A percentile compares a stretch with the other conserved stretches of the same genome.
Evolutionary conservation across 1,140 invertebrate genomes (phyloP).

Genomic region (Drosophila lowei): DNA sequence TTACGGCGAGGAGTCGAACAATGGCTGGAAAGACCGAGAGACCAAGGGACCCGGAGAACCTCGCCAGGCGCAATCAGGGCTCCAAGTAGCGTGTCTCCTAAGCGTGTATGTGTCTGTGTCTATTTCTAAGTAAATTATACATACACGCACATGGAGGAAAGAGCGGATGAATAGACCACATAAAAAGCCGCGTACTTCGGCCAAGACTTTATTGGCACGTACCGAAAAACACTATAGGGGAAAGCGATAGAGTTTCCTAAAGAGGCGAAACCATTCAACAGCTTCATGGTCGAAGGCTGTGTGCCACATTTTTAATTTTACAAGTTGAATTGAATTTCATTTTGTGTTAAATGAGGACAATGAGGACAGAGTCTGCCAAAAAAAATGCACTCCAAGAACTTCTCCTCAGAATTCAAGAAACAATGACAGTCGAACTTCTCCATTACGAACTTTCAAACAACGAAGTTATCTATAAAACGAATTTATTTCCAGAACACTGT

Average conservation of each 20-base stretch:
- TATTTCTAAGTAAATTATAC: conserved; percentile 73
- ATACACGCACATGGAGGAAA: conserved; percentile 11
- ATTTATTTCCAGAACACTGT: too few relatives aligned
- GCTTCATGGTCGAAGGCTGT: conserved; percentile 6
- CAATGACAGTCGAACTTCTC: too few relatives aligned
- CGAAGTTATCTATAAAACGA: too few relatives aligned
- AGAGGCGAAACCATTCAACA: conserved; percentile 27
- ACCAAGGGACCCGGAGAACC: conserved; percentile 23
- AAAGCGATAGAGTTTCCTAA: neutral
- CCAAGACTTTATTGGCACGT: conserved; percentile 58
- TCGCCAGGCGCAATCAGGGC: conserved; percentile 53
- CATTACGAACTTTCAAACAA: too few relatives aligned
- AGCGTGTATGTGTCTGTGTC: conserved; percentile 52
- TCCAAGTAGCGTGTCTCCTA: conserved; percentile 60
- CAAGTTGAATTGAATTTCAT: conserved; percentile 1
- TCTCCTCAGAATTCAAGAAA: too few relatives aligned
- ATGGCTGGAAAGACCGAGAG: conserved; percentile 18
- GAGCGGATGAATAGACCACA: conserved; percentile 56
- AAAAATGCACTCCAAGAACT: too few relatives aligned
- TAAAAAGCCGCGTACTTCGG: conserved; percentile 64
- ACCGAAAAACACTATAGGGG: conserved; percentile 38
- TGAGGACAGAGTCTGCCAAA: too few relatives aligned
- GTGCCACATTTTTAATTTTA: conserved; percentile 2
- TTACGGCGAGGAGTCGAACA: conserved; percentile 41
- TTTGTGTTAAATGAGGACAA: neutral